Conservation (phyloP, 2,888 invertebrate species). For the Dimorphilus gyrociliatus region DNA sequence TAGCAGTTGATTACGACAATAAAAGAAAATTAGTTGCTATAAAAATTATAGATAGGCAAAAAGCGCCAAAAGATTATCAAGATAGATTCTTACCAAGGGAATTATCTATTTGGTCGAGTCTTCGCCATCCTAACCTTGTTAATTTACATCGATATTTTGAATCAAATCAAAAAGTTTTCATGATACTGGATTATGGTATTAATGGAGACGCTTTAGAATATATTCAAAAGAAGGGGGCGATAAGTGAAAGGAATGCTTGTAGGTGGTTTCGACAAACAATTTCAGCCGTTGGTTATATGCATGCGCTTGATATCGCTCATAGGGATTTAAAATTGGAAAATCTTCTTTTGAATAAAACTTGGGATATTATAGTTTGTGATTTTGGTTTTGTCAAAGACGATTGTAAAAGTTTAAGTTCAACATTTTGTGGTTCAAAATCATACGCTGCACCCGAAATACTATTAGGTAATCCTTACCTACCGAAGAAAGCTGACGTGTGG, state of each 20-base stretch:
- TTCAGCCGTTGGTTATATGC: slow-evolving; percentile 36
- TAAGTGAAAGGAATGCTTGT: slow-evolving; percentile 27
- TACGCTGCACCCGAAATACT: slow-evolving; percentile 40
- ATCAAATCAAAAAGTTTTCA: slow-evolving; percentile 21
- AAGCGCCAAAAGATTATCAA: slow-evolving; percentile 19
- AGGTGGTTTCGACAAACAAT: slow-evolving; percentile 33
- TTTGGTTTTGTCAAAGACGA: slow-evolving; percentile 38
- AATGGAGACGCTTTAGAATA: slow-evolving; percentile 38
- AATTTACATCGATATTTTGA: slow-evolving; percentile 14
- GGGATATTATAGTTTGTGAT: slow-evolving; percentile 38
- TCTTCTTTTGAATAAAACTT: slow-evolving; percentile 37
- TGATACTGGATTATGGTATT: slow-evolving; percentile 37
- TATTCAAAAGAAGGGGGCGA: slow-evolving; percentile 36
- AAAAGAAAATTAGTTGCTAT: slow-evolving; percentile 11
- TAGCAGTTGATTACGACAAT: slow-evolving; percentile 4
- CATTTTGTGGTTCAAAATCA: slow-evolving; percentile 42
- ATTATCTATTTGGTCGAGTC: slow-evolving; percentile 17
- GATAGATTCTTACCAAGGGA: slow-evolving; percentile 19
- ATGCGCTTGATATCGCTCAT: slow-evolving; percentile 38
- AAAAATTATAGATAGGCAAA: slow-evolving; percentile 15
- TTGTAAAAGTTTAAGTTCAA: slow-evolving; percentile 32
- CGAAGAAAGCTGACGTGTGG: slow-evolving; percentile 40
- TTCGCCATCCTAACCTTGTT: slow-evolving; percentile 16
- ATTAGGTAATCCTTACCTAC: slow-evolving; percentile 40
- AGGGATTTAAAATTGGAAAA: slow-evolving; percentile 42